Percentiles rank a stretch among this genome's conserved stretches.
Evolutionary conservation across 2,113 vertebrate genomes (phyloP).

Genomic region (Nerophis ophidion): DNA sequence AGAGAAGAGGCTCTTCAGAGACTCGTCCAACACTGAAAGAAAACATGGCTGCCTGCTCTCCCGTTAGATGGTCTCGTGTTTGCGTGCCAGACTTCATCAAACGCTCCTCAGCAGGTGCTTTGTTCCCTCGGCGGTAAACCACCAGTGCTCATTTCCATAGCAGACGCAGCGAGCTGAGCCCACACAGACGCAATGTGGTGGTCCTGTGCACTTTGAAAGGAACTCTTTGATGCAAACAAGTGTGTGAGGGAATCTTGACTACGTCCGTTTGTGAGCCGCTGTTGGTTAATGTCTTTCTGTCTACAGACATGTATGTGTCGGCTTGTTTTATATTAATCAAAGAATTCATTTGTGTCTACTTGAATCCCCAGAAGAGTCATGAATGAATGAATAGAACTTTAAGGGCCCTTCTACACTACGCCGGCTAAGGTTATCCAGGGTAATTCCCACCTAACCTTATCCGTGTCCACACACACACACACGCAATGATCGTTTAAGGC

Average conservation of each 20-base stretch:
- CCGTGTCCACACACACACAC: too few relatives aligned
- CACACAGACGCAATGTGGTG: too few relatives aligned
- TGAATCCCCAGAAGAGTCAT: too few relatives aligned
- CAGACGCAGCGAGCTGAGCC: constrained; percentile 12
- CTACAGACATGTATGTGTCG: too few relatives aligned
- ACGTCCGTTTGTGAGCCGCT: constrained; percentile 1
- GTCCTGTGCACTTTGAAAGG: constrained; percentile 1
- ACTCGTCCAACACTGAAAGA: constrained; percentile 21
- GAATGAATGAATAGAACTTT: too few relatives aligned
- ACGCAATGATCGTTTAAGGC: too few relatives aligned
- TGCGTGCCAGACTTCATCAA: constrained; percentile 29
- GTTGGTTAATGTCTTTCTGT: too few relatives aligned
- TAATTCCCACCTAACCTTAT: too few relatives aligned
- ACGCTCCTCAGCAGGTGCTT: not conserved
- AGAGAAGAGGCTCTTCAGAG: constrained; percentile 32
- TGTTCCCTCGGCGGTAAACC: not conserved
- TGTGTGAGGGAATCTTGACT: constrained; percentile 12
- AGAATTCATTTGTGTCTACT: too few relatives aligned
- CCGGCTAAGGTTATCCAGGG: too few relatives aligned
- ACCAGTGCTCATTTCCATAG: constrained; percentile 38
- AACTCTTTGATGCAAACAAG: constrained; percentile 28
- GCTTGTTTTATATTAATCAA: too few relatives aligned
- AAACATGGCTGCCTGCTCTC: constrained; percentile 12
- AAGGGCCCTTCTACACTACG: too few relatives aligned
- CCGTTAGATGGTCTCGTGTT: constrained; percentile 33